phyloP scores from a whole-genome alignment of 2,797 vertebrate species.

The Sparus aurata region DNA sequence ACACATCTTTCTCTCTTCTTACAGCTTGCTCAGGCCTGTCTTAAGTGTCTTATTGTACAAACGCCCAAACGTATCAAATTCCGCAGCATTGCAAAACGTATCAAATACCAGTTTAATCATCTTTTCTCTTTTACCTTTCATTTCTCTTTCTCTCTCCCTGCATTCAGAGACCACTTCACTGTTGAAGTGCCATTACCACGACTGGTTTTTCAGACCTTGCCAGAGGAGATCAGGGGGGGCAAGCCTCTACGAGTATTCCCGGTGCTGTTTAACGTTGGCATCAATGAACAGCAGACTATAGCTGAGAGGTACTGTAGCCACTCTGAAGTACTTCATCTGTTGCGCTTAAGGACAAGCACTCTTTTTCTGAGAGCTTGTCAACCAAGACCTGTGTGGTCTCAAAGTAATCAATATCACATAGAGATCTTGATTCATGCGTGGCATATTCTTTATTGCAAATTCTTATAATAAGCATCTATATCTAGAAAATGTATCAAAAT shows the following conservation, averaged over 20 bases:
- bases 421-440: not conserved
- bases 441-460: not conserved
- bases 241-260: conserved; percentile 91
- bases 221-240: conserved; percentile 93
- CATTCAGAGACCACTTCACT: conserved; percentile 91
- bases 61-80: conserved; percentile 39
- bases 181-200: conserved; percentile 95
- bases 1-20: conserved; percentile 22
- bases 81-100: not conserved
- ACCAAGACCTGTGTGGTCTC: not conserved
- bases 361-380: not conserved
- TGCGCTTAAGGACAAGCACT: conserved; percentile 6
- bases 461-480: not conserved
- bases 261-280: conserved; percentile 97
- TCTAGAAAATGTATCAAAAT: not conserved
- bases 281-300: conserved; percentile 98
- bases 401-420: not conserved
- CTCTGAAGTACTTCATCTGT: not conserved
- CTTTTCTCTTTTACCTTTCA: not conserved
- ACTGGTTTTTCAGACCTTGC: conserved; percentile 91
- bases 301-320: conserved; percentile 91
- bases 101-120: conserved; percentile 5
- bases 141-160: conserved; percentile 27
- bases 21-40: conserved; percentile 40
- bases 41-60: conserved; percentile 33